A percentile compares a stretch with the other conserved stretches of the same genome.
Evolutionary conservation across 2,888 invertebrate genomes (phyloP).

Genomic region (Pegoplata infirma): DNA sequence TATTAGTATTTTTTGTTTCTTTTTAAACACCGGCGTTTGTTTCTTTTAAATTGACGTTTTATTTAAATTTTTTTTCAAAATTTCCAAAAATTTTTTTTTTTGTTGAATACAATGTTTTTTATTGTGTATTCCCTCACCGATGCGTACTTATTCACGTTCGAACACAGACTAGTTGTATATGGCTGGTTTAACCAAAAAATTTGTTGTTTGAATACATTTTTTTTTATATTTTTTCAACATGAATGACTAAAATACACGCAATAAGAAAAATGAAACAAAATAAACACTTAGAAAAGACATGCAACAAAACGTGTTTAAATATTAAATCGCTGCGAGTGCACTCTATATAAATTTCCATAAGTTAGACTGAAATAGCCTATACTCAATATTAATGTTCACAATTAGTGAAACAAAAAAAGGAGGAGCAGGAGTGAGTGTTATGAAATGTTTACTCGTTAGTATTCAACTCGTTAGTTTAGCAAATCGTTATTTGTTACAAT

Average conservation of each 20-base stretch:
- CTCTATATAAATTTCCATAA: background rate
- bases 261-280: conserved; percentile 7
- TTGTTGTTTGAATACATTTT: conserved; percentile 52
- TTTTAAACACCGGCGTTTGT: conserved; percentile 17
- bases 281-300: background rate
- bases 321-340: background rate
- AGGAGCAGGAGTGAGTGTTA: conserved; percentile 24
- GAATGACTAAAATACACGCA: conserved; percentile 19
- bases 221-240: background rate
- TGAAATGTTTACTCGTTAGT: background rate
- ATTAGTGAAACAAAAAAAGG: background rate
- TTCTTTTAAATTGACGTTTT: background rate
- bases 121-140: conserved; percentile 65
- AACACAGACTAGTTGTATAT: conserved; percentile 75
- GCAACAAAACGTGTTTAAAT: background rate
- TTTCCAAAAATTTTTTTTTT: conserved; percentile 5
- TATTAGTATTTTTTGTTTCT: background rate
- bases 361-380: background rate
- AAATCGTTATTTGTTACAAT: too few relatives aligned
- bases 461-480: too few relatives aligned
- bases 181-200: conserved; percentile 47
- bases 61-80: conserved; percentile 9
- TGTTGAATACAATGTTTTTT: conserved; percentile 5
- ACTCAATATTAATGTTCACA: background rate
- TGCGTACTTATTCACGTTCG: conserved; percentile 77